Evolutionary conservation across 2,797 vertebrate genomes (phyloP).

Genomic region (Pangasius mekongensis): DNA sequence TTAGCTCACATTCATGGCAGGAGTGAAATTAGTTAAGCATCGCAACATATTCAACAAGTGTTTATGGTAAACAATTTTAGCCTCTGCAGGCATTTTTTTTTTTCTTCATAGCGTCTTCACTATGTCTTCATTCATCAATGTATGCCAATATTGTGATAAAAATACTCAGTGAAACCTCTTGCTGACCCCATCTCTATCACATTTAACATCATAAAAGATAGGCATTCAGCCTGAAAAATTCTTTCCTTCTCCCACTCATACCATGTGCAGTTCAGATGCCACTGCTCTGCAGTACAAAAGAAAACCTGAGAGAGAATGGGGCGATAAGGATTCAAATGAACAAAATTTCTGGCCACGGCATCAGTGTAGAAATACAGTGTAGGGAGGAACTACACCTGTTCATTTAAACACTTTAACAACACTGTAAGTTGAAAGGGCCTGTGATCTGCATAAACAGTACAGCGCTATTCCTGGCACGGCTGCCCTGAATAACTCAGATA

Average conservation of each 20-base stretch:
- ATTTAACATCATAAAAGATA: conserved; percentile 90
- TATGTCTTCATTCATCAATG: not conserved
- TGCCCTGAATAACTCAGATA: conserved; percentile 61
- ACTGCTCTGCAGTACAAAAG: conserved; percentile 23
- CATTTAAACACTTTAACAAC: conserved; percentile 39
- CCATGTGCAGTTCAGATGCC: conserved; percentile 1
- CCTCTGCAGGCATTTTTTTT: conserved; percentile 20
- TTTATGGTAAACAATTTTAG: not conserved
- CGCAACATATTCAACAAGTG: not conserved
- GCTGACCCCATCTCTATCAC: conserved; percentile 83
- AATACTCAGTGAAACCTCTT: conserved; percentile 77
- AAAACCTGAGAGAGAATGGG: not conserved
- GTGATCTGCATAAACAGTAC: conserved; percentile 59
- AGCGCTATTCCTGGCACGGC: conserved; percentile 60
- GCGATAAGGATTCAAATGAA: not conserved
- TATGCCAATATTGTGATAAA: conserved; percentile 10
- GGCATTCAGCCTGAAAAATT: conserved; percentile 70
- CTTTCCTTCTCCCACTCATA: conserved; percentile 10
- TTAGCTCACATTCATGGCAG: not conserved
- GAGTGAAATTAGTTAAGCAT: not conserved
- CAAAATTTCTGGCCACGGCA: not conserved
- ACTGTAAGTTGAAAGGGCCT: conserved; percentile 39
- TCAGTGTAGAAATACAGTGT: not conserved
- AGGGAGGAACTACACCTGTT: conserved; percentile 28
- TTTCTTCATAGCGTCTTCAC: not conserved